These are phyloP conservation scores for Imbricaverruca yamaguchii DNA, from an alignment of 2,888 invertebrate species.

Conservation along the genomic window DNA sequence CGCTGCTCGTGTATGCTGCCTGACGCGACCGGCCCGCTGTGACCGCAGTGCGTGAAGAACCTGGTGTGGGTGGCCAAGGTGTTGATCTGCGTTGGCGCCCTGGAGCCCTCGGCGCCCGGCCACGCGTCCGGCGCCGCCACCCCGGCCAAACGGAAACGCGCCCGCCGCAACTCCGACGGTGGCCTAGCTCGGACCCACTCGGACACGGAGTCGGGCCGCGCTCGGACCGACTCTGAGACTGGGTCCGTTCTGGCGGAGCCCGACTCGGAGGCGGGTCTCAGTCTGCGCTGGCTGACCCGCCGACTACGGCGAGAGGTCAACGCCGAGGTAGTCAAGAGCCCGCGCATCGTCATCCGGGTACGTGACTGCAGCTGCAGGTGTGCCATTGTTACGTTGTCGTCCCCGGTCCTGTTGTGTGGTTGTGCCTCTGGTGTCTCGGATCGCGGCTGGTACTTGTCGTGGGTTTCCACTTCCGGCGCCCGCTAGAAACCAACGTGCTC, in stretches of 20 bases:
- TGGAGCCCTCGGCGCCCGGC: neutral
- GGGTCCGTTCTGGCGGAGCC: neutral
- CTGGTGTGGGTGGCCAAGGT: slow-evolving; percentile 62
- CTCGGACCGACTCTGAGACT: neutral
- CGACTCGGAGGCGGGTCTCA: neutral
- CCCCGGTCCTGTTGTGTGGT: too few species aligned
- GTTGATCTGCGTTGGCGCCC: slow-evolving; percentile 45
- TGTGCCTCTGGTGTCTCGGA: too few species aligned
- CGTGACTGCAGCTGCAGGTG: slow-evolving; percentile 40
- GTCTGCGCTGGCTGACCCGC: slow-evolving; percentile 62
- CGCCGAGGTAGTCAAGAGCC: slow-evolving; percentile 65
- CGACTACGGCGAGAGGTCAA: slow-evolving; percentile 67
- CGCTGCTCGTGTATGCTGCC: too few species aligned
- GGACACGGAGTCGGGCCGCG: neutral
- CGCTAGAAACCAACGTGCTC: too few species aligned
- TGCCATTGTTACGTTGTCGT: too few species aligned
- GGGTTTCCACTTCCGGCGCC: too few species aligned
- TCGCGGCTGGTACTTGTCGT: too few species aligned
- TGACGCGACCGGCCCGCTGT: too few species aligned
- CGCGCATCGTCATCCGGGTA: slow-evolving; percentile 61
- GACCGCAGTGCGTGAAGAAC: slow-evolving; percentile 54
- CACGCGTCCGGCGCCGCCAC: neutral
- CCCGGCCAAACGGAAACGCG: neutral
- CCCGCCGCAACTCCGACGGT: neutral
- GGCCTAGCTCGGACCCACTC: neutral